Evolutionary conservation across 1,140 invertebrate genomes (phyloP), one percentile per base, ranked within the genome.

Genomic region (Pachyrhynchus sulphureomaculatus): DNA sequence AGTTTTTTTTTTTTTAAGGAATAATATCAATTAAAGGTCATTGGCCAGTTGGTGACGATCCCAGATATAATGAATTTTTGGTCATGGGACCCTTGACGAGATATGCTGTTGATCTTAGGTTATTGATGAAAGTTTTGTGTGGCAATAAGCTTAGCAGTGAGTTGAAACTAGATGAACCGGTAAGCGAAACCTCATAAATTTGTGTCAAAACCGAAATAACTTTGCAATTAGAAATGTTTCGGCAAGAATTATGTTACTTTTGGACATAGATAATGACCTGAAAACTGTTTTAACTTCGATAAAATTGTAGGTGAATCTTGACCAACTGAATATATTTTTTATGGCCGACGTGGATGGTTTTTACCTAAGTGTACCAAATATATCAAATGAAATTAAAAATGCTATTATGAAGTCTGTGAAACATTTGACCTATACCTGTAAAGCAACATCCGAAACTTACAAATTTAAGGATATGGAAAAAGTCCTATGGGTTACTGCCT

Each of bases 31-130:
- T 79, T 1, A 72, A 77, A 1, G 86, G 85, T 0, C 86, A 87
- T 68, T 81, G 81, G 51, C 87, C 86, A 4, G 69, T 69, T 1
- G 68, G 77, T 0, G 71, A 72, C 0, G 82, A 86, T 52, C 57
- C 74, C 13, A 69, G 72, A 34, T 61, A 61, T 33, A 10, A 17
- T 26, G 57, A 67, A 36, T 67, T 48, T 62, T 51, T 71, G 6
- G 66, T 78, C 0, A 79, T 89, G 4, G 94, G 93, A 0, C 93
- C 93, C 3, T 85, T 96, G 74, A 81, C 86, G 21, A 81, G 93
- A 26, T 90, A 90, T 74, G 85, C 87, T 0, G 80, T 80, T n/a
- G 93, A 95, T 78, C 76, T 94, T 0, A 63, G 78, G 15, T 77
- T 86, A 1, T 76, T 88, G 33, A 77, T 92, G 37, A 81, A 82